Evolutionary conservation across 2,888 invertebrate species (phyloP).

Genomic region (Gonocerus acuteangulatus): DNA sequence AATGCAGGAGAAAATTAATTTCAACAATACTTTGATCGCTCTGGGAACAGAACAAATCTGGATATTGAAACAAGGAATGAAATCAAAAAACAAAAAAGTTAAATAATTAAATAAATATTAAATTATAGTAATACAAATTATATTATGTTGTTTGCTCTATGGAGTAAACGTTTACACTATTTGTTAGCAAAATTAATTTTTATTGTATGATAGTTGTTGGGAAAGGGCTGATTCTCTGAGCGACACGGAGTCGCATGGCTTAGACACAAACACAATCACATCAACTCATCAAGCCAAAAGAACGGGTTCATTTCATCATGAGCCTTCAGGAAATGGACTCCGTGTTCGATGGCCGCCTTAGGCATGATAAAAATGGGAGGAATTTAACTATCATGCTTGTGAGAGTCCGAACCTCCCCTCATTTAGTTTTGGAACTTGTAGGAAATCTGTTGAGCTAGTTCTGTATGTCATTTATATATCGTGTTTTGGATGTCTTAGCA

Average conservation of each 20-base stretch:
- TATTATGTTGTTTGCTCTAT: too few relatives aligned
- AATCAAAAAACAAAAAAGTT: too few relatives aligned
- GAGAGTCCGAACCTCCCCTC: conserved; percentile 7
- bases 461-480: conserved; percentile 27
- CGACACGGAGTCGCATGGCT: conserved; percentile 8
- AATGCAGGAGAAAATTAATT: too few relatives aligned
- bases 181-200: too few relatives aligned
- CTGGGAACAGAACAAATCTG: too few relatives aligned
- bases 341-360: conserved; percentile 32
- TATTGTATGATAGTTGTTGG: too few relatives aligned
- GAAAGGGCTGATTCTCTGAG: conserved; percentile 7
- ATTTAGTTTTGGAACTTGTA: conserved; percentile 29
- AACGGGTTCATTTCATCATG: conserved; percentile 35
- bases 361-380: conserved; percentile 23
- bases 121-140: too few relatives aligned
- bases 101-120: too few relatives aligned
- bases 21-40: too few relatives aligned
- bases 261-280: conserved; percentile 8
- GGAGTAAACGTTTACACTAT: too few relatives aligned
- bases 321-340: conserved; percentile 38
- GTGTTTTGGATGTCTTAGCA: conserved; percentile 34
- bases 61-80: too few relatives aligned
- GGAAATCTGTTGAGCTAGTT: conserved; percentile 30
- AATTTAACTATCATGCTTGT: conserved; percentile 12
- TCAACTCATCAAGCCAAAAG: conserved; percentile 22